These are phyloP conservation scores for Clupea harengus DNA, from an alignment of 2,113 vertebrate genomes.

Conservation along the genomic window DNA sequence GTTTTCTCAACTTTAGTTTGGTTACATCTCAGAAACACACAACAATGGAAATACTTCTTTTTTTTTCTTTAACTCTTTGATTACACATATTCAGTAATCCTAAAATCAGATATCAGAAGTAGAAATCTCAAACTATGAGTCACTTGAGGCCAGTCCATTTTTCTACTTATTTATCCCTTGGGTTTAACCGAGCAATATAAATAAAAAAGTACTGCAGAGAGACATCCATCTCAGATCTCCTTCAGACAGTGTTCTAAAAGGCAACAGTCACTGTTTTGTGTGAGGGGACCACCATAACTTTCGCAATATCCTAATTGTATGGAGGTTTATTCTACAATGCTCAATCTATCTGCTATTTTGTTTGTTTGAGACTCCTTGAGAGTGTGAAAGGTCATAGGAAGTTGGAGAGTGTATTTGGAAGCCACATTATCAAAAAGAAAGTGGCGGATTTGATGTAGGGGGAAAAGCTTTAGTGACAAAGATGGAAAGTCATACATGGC, in stretches of 20 bases:
- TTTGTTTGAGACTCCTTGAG: neutral
- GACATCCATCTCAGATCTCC: neutral
- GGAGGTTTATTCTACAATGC: neutral
- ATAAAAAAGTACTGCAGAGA: conserved; percentile 27
- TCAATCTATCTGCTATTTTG: no score
- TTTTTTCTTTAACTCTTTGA: conserved; percentile 30
- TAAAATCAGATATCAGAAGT: neutral
- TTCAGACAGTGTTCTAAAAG: neutral
- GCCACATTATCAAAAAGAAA: neutral
- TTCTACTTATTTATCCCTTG: conserved; percentile 49
- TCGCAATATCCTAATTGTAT: neutral
- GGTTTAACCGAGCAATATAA: conserved; percentile 66
- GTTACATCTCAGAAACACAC: conserved; percentile 18
- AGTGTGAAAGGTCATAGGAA: neutral
- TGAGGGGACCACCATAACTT: neutral
- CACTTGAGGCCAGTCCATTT: conserved; percentile 51
- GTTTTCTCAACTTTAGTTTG: neutral
- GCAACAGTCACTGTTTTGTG: neutral
- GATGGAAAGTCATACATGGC: neutral
- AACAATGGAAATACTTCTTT: conserved; percentile 44
- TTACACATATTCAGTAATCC: conserved; percentile 26
- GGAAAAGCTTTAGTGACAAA: neutral
- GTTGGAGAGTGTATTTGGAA: neutral
- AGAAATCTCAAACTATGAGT: conserved; percentile 52
- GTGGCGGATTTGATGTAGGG: neutral